A percentile compares a stretch with the other conserved stretches of the same genome.
These are phyloP conservation scores for Cordilura impudica DNA, from an alignment of 2,888 invertebrate genomes.

Conservation along the genomic window DNA sequence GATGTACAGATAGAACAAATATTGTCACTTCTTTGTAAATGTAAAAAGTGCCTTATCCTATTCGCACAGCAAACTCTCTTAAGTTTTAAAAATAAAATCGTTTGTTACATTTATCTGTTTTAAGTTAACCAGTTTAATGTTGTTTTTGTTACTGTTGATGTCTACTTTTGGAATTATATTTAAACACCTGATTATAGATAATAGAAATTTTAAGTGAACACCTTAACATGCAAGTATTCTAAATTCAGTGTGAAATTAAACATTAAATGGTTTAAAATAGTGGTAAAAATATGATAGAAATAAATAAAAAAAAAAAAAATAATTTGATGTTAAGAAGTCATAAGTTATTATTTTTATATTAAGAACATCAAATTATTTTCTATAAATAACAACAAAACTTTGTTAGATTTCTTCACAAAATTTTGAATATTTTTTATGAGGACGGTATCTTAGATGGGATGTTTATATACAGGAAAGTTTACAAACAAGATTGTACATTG, in stretches of 20 bases:
- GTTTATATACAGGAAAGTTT: too few relatives aligned
- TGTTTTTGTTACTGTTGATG: constrained; percentile 38
- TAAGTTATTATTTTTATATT: too few relatives aligned
- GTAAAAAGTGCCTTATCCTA: constrained; percentile 15
- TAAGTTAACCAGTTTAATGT: constrained; percentile 60
- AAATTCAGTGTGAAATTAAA: constrained; percentile 56
- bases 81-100: constrained; percentile 71
- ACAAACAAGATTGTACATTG: too few relatives aligned
- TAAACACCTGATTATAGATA: constrained; percentile 48
- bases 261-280: constrained; percentile 48
- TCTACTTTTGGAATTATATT: constrained; percentile 37
- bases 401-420: too few relatives aligned
- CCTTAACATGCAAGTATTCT: constrained; percentile 40
- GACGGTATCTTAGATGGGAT: too few relatives aligned
- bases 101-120: constrained; percentile 74
- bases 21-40: constrained; percentile 42
- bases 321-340: too few relatives aligned
- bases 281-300: background rate
- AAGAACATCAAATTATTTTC: too few relatives aligned
- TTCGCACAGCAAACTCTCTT: background rate
- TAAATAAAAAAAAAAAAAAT: background rate
- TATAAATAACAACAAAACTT: too few relatives aligned
- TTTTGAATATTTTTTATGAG: too few relatives aligned
- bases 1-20: background rate
- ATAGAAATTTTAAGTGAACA: constrained; percentile 44